A percentile compares a stretch with the other conserved stretches of the same genome.
Conservation (phyloP, 2,113 vertebrate species). For the Lipophrys pholis region DNA sequence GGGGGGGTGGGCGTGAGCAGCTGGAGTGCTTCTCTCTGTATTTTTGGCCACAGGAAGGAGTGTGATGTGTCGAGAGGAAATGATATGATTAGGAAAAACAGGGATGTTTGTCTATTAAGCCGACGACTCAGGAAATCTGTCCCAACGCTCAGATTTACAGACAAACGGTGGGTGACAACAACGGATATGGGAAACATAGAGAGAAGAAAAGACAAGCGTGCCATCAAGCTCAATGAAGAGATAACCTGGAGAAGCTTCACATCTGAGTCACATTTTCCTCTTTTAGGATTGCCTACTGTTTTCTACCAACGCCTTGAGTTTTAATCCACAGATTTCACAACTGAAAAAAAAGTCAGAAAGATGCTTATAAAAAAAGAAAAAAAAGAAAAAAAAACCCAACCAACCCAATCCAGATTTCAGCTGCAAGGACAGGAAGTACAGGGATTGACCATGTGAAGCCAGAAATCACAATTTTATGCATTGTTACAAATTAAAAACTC, state of each 20-base stretch:
- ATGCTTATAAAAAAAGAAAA: too few species aligned
- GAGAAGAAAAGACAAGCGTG: neutral
- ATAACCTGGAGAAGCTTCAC: neutral
- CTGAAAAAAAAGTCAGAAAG: too few species aligned
- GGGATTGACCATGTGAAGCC: too few species aligned
- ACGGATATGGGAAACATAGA: neutral
- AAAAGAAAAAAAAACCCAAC: too few species aligned
- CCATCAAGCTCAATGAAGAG: neutral
- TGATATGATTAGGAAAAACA: conserved; percentile 57
- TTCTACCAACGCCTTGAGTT: too few species aligned
- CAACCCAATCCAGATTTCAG: too few species aligned
- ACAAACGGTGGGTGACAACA: neutral
- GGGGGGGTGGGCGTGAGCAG: neutral
- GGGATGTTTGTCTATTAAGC: conserved; percentile 69
- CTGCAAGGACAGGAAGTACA: too few species aligned
- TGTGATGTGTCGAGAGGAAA: conserved; percentile 75
- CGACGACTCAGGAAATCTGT: conserved; percentile 72
- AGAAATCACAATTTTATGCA: too few species aligned
- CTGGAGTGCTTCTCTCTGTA: conserved; percentile 41
- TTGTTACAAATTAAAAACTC: too few species aligned
- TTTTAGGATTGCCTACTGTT: too few species aligned
- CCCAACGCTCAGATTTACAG: conserved; percentile 14
- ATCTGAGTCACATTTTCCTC: too few species aligned
- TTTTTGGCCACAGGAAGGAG: conserved; percentile 69
- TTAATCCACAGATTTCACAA: too few species aligned